These are phyloP conservation scores for Hippocampus guttulatus DNA, from an alignment of 2,113 vertebrate species.

Conservation along the genomic window DNA sequence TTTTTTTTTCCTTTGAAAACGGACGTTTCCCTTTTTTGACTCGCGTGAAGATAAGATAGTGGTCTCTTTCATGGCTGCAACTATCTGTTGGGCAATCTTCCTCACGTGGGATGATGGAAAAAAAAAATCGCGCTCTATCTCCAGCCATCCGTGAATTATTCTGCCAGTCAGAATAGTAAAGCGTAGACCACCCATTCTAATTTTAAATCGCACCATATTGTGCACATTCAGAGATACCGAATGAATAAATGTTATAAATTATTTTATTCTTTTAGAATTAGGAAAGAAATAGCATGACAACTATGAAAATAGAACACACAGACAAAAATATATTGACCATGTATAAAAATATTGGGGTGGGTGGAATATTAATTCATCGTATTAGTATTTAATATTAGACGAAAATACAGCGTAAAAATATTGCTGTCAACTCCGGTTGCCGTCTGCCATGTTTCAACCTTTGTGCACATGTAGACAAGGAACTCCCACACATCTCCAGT, in stretches of 20 bases:
- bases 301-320: no score
- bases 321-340: no score
- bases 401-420: no score
- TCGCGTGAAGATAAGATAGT: slow-evolving; percentile 31
- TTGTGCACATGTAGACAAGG: not conserved
- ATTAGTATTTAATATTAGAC: no score
- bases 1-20: not conserved
- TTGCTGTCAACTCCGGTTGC: no score
- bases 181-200: not conserved
- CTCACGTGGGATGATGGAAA: slow-evolving; percentile 10
- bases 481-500: slow-evolving; percentile 53
- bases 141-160: slow-evolving; percentile 17
- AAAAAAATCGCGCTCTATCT: slow-evolving; percentile 14
- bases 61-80: not conserved
- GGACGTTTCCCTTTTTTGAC: not conserved
- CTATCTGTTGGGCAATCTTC: slow-evolving; percentile 26
- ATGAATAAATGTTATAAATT: no score
- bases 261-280: no score
- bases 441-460: not conserved
- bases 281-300: no score
- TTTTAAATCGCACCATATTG: not conserved
- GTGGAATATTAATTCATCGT: no score
- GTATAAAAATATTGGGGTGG: no score
- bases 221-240: not conserved
- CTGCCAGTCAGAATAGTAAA: not conserved